Percentiles rank a stretch among this genome's conserved stretches.
These are phyloP conservation scores for Temnopleurus reevesii DNA, from an alignment of 53 echinoderm and acorn worm species.

Conservation along the genomic window DNA sequence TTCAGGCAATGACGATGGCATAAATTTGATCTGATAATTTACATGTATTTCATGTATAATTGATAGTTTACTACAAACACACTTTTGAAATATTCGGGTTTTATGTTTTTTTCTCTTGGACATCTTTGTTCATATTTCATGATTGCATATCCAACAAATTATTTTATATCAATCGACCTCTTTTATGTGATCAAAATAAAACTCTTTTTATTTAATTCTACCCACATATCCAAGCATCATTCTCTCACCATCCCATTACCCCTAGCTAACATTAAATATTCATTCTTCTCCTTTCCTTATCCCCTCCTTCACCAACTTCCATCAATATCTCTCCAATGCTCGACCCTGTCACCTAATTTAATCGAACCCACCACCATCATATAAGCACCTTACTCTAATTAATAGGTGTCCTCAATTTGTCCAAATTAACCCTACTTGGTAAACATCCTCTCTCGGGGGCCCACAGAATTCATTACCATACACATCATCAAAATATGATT, in stretches of 20 bases:
- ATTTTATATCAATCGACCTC: too few relatives aligned
- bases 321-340: neutral
- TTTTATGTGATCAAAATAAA: too few relatives aligned
- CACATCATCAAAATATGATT: constrained; percentile 43
- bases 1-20: too few relatives aligned
- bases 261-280: neutral
- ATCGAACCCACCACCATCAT: neutral
- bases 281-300: neutral
- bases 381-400: neutral
- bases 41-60: too few relatives aligned
- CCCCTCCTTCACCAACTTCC: neutral
- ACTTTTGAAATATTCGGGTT: too few relatives aligned
- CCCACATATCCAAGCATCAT: neutral
- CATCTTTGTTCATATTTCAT: too few relatives aligned
- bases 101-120: too few relatives aligned
- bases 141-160: too few relatives aligned
- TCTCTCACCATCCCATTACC: neutral
- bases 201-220: neutral
- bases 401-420: constrained; percentile 40
- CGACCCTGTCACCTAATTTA: neutral
- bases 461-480: neutral
- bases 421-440: constrained; percentile 39
- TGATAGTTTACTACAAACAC: too few relatives aligned
- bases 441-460: neutral
- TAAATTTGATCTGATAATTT: too few relatives aligned